Percentiles rank a stretch among this genome's conserved stretches.
Conservation (phyloP, 2,113 vertebrate species). For the Chaenocephalus aceratus region DNA sequence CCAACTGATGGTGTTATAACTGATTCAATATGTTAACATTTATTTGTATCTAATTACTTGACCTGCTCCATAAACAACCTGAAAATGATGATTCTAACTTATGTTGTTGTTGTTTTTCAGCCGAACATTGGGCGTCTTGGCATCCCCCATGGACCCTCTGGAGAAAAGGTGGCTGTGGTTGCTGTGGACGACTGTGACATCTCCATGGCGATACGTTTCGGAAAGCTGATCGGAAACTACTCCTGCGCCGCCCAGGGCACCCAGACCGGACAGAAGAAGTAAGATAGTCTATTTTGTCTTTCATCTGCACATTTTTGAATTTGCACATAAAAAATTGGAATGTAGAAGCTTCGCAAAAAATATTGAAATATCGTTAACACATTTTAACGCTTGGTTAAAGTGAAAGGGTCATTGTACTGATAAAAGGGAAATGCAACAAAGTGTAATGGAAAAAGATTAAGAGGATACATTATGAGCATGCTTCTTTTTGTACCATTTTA, state of each 20-base stretch:
- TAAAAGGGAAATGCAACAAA: too few species aligned
- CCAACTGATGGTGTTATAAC: background rate
- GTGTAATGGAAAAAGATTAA: too few species aligned
- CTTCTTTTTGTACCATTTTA: too few species aligned
- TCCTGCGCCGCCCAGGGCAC: conserved; percentile 96
- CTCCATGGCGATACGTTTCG: conserved; percentile 92
- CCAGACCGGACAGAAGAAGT: conserved; percentile 97
- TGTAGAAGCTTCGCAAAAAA: too few species aligned
- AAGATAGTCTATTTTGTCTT: conserved; percentile 58
- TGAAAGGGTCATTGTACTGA: too few species aligned
- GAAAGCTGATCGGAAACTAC: conserved; percentile 92
- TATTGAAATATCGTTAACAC: too few species aligned
- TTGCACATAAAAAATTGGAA: too few species aligned
- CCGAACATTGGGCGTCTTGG: conserved; percentile 94
- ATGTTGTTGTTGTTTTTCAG: conserved; percentile 75
- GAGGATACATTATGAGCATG: too few species aligned
- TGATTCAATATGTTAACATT: background rate
- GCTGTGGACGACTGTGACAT: conserved; percentile 96
- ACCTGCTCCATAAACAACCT: background rate
- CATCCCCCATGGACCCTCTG: conserved; percentile 93
- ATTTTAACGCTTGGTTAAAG: too few species aligned
- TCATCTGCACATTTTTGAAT: too few species aligned
- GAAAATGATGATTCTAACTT: background rate
- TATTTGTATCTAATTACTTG: background rate
- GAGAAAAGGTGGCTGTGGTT: conserved; percentile 96